A percentile compares a stretch with the other conserved stretches of the same genome.
Evolutionary conservation across 2,888 invertebrate species (phyloP).

Genomic region (Cybosia mesomella): DNA sequence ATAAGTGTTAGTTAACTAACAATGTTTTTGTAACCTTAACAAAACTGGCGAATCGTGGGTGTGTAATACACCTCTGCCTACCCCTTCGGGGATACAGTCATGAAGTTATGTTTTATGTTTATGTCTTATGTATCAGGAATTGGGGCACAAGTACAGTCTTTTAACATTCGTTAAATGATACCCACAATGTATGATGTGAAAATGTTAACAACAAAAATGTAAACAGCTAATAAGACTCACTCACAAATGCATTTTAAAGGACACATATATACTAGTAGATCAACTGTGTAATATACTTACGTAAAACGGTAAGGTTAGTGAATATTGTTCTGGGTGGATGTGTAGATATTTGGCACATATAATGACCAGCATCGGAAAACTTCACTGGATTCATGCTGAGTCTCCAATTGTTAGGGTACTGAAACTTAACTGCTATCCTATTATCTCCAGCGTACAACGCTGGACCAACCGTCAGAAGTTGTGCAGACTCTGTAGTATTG

Average conservation of each 20-base stretch:
- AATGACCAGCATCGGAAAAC: slow-evolving; percentile 90
- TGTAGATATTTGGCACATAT: slow-evolving; percentile 94
- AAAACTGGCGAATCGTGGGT: no score
- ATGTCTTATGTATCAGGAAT: no score
- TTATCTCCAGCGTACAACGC: slow-evolving; percentile 89
- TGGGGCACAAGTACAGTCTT: no score
- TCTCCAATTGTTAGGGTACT: slow-evolving; percentile 91
- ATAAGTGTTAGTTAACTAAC: no score
- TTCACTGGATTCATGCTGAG: slow-evolving; percentile 90
- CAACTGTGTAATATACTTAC: slow-evolving; percentile 79
- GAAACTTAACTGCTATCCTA: slow-evolving; percentile 89
- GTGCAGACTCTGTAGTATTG: slow-evolving; percentile 88
- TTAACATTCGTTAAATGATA: background rate
- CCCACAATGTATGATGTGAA: background rate
- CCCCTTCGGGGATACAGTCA: no score
- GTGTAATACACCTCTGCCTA: no score
- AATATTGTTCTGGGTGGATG: slow-evolving; percentile 92
- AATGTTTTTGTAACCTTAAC: no score
- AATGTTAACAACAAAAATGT: background rate
- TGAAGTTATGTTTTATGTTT: no score
- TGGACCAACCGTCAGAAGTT: slow-evolving; percentile 89
- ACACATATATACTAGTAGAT: no score
- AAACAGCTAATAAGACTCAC: no score
- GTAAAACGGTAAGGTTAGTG: slow-evolving; percentile 91
- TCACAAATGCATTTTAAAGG: no score